These are phyloP conservation scores for Scaptomyza pallida DNA, from an alignment of 1,140 invertebrate genomes.

Conservation along the genomic window DNA sequence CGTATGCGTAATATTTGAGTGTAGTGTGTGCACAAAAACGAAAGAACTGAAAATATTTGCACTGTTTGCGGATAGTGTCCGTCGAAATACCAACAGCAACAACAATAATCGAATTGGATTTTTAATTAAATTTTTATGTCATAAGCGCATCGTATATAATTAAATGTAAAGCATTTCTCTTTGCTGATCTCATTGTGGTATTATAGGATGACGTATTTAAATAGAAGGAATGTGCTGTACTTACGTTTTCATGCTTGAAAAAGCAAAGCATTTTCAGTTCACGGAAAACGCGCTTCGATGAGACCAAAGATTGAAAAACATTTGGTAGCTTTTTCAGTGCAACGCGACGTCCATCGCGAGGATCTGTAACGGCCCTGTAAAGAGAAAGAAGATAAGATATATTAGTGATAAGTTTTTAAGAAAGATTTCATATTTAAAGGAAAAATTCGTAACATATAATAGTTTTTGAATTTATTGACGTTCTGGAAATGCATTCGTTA, in stretches of 20 bases:
- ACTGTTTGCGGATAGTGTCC: constrained; percentile 12
- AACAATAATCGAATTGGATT: constrained; percentile 48
- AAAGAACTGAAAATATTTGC: constrained; percentile 38
- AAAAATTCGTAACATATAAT: too few relatives aligned
- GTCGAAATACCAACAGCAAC: constrained; percentile 9
- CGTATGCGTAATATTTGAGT: constrained; percentile 56
- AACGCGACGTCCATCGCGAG: constrained; percentile 97
- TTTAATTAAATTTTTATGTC: constrained; percentile 71
- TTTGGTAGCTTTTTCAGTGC: constrained; percentile 99
- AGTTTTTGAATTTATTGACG: too few relatives aligned
- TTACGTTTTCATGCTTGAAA: constrained; percentile 99
- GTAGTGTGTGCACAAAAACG: not conserved
- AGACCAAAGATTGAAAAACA: constrained; percentile 99
- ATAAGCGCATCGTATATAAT: constrained; percentile 47
- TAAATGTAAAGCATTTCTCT: constrained; percentile 43
- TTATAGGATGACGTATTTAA: not conserved
- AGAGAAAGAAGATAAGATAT: not conserved
- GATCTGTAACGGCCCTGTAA: constrained; percentile 99
- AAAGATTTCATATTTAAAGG: too few relatives aligned
- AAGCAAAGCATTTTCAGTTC: constrained; percentile 99
- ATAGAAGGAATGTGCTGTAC: constrained; percentile 26
- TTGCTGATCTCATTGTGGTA: not conserved
- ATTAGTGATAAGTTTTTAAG: constrained; percentile 1
- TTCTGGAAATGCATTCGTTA: too few relatives aligned
- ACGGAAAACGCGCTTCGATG: constrained; percentile 98